phyloP scores from a whole-genome alignment of 2,888 invertebrate species.

The Hemaris fuciformis region DNA sequence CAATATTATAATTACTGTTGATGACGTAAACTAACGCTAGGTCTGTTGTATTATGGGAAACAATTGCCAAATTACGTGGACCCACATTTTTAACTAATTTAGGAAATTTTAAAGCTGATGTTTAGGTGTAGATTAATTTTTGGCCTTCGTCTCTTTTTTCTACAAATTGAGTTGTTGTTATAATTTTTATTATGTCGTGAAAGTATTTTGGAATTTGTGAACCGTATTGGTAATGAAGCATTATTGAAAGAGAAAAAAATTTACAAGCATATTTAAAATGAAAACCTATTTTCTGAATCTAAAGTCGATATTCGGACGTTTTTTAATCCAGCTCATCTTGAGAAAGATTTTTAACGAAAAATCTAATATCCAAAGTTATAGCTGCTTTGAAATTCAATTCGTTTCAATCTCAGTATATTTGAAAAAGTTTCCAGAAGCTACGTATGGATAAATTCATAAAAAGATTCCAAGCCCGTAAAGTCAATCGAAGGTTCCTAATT shows the following conservation, averaged over 20 bases:
- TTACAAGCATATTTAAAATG: no score
- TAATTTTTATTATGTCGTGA: not conserved
- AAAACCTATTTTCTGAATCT: no score
- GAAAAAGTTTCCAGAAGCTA: no score
- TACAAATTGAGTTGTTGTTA: not conserved
- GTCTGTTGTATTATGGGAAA: constrained; percentile 24
- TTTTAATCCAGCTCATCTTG: no score
- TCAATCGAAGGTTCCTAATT: not conserved
- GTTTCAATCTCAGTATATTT: no score
- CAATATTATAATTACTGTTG: not conserved
- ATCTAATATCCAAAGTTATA: no score
- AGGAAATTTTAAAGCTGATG: not conserved
- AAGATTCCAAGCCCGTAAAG: no score
- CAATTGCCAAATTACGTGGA: constrained; percentile 46
- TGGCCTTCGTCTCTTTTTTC: not conserved
- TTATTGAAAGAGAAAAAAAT: no score
- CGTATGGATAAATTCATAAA: no score
- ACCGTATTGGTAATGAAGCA: not conserved
- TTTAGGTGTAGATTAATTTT: not conserved
- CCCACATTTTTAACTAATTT: constrained; percentile 22
- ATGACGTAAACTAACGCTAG: constrained; percentile 3
- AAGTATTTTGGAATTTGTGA: not conserved
- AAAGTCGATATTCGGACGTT: no score
- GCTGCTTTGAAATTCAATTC: no score
- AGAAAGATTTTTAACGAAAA: no score